phyloP scores from a whole-genome alignment of 2,113 vertebrate species.

The Gavialis gangeticus region DNA sequence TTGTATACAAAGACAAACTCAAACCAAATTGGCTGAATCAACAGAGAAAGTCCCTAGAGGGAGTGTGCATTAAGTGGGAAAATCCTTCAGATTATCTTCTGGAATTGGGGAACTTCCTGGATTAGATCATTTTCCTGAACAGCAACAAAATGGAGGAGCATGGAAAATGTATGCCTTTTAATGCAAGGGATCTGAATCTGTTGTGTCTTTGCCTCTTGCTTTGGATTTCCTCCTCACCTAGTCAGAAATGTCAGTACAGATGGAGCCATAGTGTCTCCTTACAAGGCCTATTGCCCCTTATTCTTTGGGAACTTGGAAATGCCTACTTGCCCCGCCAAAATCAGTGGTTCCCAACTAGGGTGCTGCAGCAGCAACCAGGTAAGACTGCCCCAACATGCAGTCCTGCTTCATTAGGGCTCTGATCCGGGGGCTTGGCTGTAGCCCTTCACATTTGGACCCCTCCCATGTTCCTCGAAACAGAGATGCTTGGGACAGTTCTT shows the following conservation, averaged over 20 bases:
- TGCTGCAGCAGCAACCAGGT: no score
- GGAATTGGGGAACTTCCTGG: conserved; percentile 43
- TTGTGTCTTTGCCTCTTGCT: neutral
- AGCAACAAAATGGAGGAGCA: neutral
- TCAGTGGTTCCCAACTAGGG: no score
- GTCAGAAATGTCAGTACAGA: neutral
- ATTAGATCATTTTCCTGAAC: conserved; percentile 33
- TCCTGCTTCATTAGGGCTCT: no score
- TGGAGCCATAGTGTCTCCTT: neutral
- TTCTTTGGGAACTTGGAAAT: neutral
- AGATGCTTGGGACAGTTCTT: no score
- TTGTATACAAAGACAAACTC: conserved; percentile 51
- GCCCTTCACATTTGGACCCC: no score
- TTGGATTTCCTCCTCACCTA: neutral
- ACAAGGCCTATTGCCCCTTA: neutral
- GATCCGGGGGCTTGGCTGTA: no score
- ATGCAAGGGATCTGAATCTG: neutral
- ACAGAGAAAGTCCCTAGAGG: conserved; percentile 18
- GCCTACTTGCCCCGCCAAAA: neutral
- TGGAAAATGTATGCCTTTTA: neutral
- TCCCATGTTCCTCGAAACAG: no score
- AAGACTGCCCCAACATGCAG: no score
- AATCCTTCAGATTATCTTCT: conserved; percentile 51
- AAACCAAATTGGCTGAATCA: conserved; percentile 67
- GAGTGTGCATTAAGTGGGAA: conserved; percentile 24